Percentiles rank a stretch among this genome's conserved stretches.
These are phyloP conservation scores for Aphodius sticticus DNA, from an alignment of 2,888 invertebrate genomes.

Conservation along the genomic window DNA sequence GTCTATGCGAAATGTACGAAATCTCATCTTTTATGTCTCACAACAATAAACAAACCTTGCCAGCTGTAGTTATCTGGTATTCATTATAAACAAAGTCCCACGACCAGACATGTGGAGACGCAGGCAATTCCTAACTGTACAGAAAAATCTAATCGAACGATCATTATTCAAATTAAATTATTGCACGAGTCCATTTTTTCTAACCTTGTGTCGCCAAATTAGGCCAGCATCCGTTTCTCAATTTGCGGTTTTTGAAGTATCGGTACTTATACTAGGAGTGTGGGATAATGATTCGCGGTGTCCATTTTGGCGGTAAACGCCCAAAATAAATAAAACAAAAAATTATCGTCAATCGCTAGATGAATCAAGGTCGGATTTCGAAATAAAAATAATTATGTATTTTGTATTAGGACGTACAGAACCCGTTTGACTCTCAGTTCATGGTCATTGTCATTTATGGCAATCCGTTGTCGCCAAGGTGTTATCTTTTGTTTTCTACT, in stretches of 20 bases:
- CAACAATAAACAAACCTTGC: background rate
- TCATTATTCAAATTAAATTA: background rate
- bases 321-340: background rate
- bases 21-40: background rate
- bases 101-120: background rate
- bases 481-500: background rate
- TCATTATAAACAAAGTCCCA: background rate
- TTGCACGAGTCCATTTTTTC: background rate
- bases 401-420: background rate
- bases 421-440: background rate
- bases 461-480: background rate
- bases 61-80: background rate
- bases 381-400: background rate
- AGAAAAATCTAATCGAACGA: background rate
- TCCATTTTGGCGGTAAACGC: background rate
- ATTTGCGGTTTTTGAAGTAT: background rate
- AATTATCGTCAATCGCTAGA: background rate
- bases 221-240: background rate
- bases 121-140: background rate
- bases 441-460: conserved; percentile 4
- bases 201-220: background rate
- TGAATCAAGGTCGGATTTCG: conserved; percentile 4
- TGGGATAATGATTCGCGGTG: background rate
- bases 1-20: background rate
- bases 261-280: background rate